Percentiles rank a stretch among this genome's conserved stretches.
Evolutionary conservation across 2,113 vertebrate genomes (phyloP).

Genomic region (Leptobrachium ailaonicum): DNA sequence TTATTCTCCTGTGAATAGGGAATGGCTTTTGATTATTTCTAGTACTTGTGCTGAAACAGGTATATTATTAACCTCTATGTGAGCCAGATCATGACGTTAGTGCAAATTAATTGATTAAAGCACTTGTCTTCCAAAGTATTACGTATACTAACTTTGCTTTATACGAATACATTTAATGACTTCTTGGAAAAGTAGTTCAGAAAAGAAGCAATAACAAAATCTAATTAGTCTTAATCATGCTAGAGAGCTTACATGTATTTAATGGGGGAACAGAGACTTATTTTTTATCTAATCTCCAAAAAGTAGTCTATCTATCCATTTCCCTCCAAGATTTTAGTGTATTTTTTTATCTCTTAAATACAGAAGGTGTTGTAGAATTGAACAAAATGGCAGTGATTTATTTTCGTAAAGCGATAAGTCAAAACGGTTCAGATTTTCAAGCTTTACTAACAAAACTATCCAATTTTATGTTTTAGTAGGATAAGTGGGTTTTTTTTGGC

Average conservation of each 20-base stretch:
- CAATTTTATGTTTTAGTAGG: too few relatives aligned
- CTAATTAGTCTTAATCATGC: conserved; percentile 44
- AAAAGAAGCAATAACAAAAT: conserved; percentile 35
- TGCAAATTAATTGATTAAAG: neutral
- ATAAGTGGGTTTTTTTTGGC: too few relatives aligned
- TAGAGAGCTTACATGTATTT: conserved; percentile 33
- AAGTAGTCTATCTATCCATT: neutral
- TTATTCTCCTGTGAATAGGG: too few relatives aligned
- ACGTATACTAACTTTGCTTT: conserved; percentile 16
- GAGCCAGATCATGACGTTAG: too few relatives aligned
- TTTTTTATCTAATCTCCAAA: conserved; percentile 11
- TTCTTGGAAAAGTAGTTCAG: conserved; percentile 25
- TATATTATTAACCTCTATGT: too few relatives aligned
- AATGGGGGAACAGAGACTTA: conserved; percentile 25
- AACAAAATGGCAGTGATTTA: too few relatives aligned
- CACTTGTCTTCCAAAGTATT: conserved; percentile 10
- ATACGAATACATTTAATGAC: conserved; percentile 39
- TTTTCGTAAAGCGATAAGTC: too few relatives aligned
- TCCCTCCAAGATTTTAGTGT: neutral
- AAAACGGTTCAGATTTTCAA: too few relatives aligned
- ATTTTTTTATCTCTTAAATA: neutral
- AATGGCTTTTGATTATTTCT: too few relatives aligned
- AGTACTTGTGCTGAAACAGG: too few relatives aligned
- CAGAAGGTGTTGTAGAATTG: neutral
- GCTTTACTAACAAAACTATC: too few relatives aligned